phyloP scores from a whole-genome alignment of 2,113 vertebrate species.

The Rhagologus leucostigma region DNA sequence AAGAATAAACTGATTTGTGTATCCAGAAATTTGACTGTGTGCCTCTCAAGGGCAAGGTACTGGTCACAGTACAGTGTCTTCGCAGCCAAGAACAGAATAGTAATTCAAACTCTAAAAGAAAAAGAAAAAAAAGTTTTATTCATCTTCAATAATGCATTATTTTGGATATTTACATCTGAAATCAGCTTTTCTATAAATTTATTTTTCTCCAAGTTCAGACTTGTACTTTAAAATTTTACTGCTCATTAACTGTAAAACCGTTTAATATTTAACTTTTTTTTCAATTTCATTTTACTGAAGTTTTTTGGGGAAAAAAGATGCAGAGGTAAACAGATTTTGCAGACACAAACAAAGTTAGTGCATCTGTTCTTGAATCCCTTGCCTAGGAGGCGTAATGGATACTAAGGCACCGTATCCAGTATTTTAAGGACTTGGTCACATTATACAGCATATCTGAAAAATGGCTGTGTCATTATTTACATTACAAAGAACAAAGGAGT shows the following conservation, averaged over 20 bases:
- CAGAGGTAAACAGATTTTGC: background rate
- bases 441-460: background rate
- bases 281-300: background rate
- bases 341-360: background rate
- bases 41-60: background rate
- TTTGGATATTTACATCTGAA: background rate
- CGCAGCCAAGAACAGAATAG: background rate
- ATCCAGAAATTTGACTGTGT: background rate
- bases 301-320: background rate
- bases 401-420: background rate
- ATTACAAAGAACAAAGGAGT: background rate
- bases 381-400: background rate
- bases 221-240: background rate
- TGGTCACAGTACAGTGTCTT: background rate
- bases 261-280: background rate
- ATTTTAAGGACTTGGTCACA: background rate
- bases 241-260: background rate
- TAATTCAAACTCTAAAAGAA: background rate
- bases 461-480: slow-evolving; percentile 12
- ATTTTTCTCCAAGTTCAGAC: background rate
- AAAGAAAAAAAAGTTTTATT: background rate
- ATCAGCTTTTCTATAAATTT: background rate
- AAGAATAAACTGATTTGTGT: background rate
- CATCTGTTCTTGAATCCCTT: background rate
- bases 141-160: background rate